These are phyloP conservation scores for Odocoileus hemionus DNA, from an alignment of 2,113 vertebrate species.

Conservation along the genomic window DNA sequence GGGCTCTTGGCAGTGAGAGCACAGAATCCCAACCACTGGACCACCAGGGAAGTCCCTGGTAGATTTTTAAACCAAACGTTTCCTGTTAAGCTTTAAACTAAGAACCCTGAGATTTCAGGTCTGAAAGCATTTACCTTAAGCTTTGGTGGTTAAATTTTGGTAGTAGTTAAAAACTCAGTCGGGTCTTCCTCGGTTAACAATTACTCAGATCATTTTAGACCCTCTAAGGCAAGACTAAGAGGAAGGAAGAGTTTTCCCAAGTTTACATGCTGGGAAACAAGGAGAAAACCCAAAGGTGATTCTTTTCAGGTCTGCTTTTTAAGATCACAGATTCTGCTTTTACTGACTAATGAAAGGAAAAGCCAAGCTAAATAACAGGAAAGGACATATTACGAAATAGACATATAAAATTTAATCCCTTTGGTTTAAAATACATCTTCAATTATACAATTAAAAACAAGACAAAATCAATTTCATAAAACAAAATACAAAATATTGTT, in stretches of 20 bases:
- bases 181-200: background rate
- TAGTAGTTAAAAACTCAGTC: background rate
- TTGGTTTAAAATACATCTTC: conserved; percentile 80
- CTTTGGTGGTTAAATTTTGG: background rate
- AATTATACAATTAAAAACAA: conserved; percentile 75
- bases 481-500: conserved; percentile 74
- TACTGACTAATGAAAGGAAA: background rate
- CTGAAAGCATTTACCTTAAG: background rate
- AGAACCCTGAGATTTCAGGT: background rate
- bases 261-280: background rate
- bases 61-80: background rate
- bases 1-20: background rate
- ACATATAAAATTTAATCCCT: conserved; percentile 87
- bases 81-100: background rate
- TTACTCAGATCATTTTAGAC: background rate
- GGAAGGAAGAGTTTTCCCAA: background rate
- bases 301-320: background rate
- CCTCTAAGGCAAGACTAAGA: background rate
- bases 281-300: background rate
- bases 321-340: background rate
- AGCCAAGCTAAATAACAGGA: background rate
- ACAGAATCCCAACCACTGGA: background rate
- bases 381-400: conserved; percentile 74
- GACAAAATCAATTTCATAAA: conserved; percentile 71
- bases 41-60: background rate